Evolutionary conservation across 2,113 vertebrate genomes (phyloP), one percentile per base, ranked within the genome.

Genomic region (Alligator sinensis): DNA sequence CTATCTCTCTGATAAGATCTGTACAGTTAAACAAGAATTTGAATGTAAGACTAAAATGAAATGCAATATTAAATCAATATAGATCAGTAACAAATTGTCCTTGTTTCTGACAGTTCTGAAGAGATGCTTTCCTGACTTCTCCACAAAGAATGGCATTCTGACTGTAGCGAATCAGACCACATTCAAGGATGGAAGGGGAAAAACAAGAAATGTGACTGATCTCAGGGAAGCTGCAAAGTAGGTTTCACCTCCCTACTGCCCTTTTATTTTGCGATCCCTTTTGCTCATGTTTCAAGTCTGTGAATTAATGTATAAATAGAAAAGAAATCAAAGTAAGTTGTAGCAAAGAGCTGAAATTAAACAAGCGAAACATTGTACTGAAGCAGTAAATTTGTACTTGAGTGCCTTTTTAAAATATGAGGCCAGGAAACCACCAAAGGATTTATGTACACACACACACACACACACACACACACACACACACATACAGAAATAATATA

Each of bases 41-140:
- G 15, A 59, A 77, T 74, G 28, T 75, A 84, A 88, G 3, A 27
- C 80, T 38, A 13, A 85, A 58, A n/a, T 1, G 10, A 82, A 91
- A 28, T 72, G 90, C 25, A 22, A 57, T 13, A 0, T 57, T 54
- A 93, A 87, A 77, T 80, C 92, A 85, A 95, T 54, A 22, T 22
- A 5, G 5, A 16, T 60, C 61, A 15, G 17, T 3, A 47, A 68
- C 55, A 34, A 76, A 88, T 89, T 61, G 5, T 84, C 47, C 86
- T 96, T 92, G 94, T 66, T 93, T 97, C 95, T 78, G 24, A 8
- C 91, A 99, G 99, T 99, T 96, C 98, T 99, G 72, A 99, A 99
- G 96, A 98, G 99, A 96, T 99, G 99, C 98, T 99, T 99, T 97
- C 99, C 99, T 28, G 99, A 99, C 97, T 99, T 99, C 95, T 98